Evolutionary conservation across 2,797 vertebrate species (phyloP).

Genomic region (Acridotheres tristis): DNA sequence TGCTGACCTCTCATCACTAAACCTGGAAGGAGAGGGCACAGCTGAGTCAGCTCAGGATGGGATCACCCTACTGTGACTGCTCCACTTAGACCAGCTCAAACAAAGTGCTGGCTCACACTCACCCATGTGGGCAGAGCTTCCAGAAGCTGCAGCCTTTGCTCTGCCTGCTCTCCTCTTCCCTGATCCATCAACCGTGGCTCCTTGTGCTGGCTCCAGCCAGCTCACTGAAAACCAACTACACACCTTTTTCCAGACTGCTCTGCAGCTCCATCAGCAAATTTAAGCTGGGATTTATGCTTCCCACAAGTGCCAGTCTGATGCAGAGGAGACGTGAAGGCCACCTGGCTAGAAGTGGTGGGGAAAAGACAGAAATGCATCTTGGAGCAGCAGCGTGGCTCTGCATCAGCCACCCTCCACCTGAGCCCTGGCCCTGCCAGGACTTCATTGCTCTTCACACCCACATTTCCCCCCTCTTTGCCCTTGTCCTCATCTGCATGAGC

Average conservation of each 20-base stretch:
- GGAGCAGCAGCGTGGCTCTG: accelerated
- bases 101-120: not conserved
- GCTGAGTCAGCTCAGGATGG: not conserved
- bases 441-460: not conserved
- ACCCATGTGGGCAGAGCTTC: not conserved
- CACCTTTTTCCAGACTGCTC: accelerated
- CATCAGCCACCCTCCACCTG: accelerated
- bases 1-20: not conserved
- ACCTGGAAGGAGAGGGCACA: not conserved
- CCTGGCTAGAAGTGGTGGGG: not conserved
- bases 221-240: not conserved
- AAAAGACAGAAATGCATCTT: not conserved
- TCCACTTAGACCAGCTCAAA: not conserved
- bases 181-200: not conserved
- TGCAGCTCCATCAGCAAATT: not conserved
- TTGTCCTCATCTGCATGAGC: not conserved
- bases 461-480: accelerated
- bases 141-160: not conserved
- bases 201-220: not conserved
- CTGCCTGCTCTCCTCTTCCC: not conserved
- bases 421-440: not conserved
- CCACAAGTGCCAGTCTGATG: not conserved
- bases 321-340: not conserved
- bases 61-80: not conserved
- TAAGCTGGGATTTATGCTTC: not conserved